These are phyloP conservation scores for Stigmatopora argus DNA, from an alignment of 2,113 vertebrate species.

Conservation along the genomic window DNA sequence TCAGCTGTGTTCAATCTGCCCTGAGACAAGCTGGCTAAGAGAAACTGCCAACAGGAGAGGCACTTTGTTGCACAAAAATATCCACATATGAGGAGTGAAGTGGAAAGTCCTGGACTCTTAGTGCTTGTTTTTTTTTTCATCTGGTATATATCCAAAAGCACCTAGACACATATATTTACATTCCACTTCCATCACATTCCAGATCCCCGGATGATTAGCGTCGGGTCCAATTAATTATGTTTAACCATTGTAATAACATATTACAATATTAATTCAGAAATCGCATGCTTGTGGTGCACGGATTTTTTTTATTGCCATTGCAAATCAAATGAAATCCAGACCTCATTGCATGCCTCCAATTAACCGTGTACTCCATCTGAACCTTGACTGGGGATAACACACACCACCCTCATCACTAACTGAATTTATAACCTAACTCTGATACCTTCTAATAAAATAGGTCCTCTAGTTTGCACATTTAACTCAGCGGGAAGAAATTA, in stretches of 20 bases:
- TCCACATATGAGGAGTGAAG: constrained; percentile 66
- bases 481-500: constrained; percentile 66
- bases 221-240: constrained; percentile 97
- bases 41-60: constrained; percentile 77
- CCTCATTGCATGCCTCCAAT: constrained; percentile 72
- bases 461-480: constrained; percentile 75
- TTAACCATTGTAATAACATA: constrained; percentile 99
- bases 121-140: constrained; percentile 84
- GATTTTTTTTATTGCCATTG: constrained; percentile 83
- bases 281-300: constrained; percentile 78
- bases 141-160: constrained; percentile 85
- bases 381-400: constrained; percentile 79
- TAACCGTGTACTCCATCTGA: constrained; percentile 92
- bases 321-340: constrained; percentile 94
- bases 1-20: constrained; percentile 99
- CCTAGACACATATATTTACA: constrained; percentile 34
- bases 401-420: constrained; percentile 26
- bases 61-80: constrained; percentile 42
- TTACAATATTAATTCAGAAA: constrained; percentile 99
- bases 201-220: constrained; percentile 80
- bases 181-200: constrained; percentile 10
- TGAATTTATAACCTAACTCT: constrained; percentile 85
- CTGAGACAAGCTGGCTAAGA: constrained; percentile 99
- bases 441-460: constrained; percentile 79
- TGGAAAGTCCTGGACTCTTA: constrained; percentile 83